phyloP scores from a whole-genome alignment of 2,888 invertebrate genomes.

The Serrognathus titanus region DNA sequence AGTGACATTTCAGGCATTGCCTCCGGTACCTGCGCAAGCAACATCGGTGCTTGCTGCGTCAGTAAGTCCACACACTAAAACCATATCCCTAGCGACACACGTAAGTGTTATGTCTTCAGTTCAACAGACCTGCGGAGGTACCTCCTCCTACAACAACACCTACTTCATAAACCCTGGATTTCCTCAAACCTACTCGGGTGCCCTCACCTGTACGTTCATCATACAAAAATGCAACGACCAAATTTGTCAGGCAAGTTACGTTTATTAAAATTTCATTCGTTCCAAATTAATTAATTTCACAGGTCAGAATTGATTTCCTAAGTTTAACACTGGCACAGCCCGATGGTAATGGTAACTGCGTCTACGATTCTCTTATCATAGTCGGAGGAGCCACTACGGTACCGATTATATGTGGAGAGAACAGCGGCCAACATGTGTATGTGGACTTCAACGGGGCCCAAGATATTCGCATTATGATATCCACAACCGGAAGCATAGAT shows the following conservation, averaged over 20 bases:
- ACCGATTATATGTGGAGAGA: slow-evolving; percentile 78
- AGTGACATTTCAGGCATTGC: slow-evolving; percentile 62
- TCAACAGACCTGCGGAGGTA: slow-evolving; percentile 67
- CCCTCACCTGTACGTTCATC: slow-evolving; percentile 67
- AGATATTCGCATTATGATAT: slow-evolving; percentile 63
- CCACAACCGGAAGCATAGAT: slow-evolving; percentile 56
- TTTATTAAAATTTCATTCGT: neutral
- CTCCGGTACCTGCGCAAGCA: slow-evolving; percentile 67
- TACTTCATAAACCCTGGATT: slow-evolving; percentile 79
- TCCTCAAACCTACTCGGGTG: slow-evolving; percentile 67
- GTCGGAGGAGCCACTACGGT: slow-evolving; percentile 66
- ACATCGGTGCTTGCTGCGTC: slow-evolving; percentile 76
- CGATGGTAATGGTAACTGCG: slow-evolving; percentile 68
- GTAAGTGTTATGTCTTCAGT: slow-evolving; percentile 51
- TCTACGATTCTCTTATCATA: slow-evolving; percentile 66
- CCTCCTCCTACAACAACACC: slow-evolving; percentile 73
- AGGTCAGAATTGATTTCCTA: slow-evolving; percentile 76
- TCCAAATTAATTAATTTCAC: slow-evolving; percentile 18
- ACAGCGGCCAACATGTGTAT: slow-evolving; percentile 75
- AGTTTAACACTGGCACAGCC: slow-evolving; percentile 71
- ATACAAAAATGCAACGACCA: slow-evolving; percentile 66
- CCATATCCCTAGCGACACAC: neutral
- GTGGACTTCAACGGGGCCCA: slow-evolving; percentile 68
- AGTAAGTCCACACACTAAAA: slow-evolving; percentile 56
- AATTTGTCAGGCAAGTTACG: slow-evolving; percentile 62